A percentile compares a stretch with the other conserved stretches of the same genome.
These are phyloP conservation scores for Ceratina australensis DNA, from an alignment of 1,140 invertebrate genomes.

Conservation along the genomic window DNA sequence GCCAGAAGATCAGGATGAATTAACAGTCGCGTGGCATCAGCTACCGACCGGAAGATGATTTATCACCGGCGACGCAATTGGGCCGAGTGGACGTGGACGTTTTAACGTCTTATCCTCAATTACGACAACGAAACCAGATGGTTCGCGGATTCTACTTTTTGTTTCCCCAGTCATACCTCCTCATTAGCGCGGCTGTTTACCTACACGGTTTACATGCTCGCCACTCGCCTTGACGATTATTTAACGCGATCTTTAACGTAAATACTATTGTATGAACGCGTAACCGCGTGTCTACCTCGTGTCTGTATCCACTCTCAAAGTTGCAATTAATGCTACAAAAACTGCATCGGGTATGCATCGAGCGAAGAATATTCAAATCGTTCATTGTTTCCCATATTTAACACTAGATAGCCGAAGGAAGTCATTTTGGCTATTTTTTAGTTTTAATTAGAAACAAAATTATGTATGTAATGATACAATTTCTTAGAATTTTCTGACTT, in stretches of 20 bases:
- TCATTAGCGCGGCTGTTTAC: constrained; percentile 62
- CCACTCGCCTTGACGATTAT: constrained; percentile 55
- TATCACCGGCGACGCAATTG: constrained; percentile 10
- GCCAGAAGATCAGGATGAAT: neutral
- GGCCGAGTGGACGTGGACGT: neutral
- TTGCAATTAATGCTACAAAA: neutral
- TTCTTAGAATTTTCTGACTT: no score
- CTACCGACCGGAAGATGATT: neutral
- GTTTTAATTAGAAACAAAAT: no score
- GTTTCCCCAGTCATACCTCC: constrained; percentile 25
- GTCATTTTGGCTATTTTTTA: no score
- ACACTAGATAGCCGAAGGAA: no score
- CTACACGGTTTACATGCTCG: constrained; percentile 42
- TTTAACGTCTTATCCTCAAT: neutral
- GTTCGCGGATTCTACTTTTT: constrained; percentile 13
- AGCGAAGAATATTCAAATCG: no score
- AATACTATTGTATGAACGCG: constrained; percentile 36
- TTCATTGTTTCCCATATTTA: no score
- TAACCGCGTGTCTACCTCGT: neutral
- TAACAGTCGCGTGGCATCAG: constrained; percentile 12
- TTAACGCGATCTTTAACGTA: constrained; percentile 55
- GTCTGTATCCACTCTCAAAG: no score
- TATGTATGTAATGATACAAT: no score
- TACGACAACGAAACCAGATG: neutral
- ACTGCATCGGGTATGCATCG: no score